Conservation (phyloP, 2,113 vertebrate species). For the Campylomormyrus numenius region DNA sequence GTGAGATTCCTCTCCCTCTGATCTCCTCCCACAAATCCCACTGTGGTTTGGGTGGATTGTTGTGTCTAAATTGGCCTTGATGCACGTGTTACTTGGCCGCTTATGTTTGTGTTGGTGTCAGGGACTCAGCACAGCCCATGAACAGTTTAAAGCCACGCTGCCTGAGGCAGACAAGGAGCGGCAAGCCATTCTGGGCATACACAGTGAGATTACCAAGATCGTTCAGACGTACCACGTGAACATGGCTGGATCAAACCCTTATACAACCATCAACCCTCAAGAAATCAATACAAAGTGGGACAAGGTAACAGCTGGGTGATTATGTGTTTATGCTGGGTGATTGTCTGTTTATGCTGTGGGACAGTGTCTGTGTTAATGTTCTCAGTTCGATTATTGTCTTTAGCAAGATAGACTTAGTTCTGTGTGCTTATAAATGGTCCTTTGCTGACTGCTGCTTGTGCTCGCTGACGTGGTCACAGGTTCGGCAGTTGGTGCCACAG, state of each 20-base stretch:
- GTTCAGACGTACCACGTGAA: conserved; percentile 97
- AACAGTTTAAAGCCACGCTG: conserved; percentile 96
- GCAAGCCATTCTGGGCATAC: conserved; percentile 90
- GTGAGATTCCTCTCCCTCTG: neutral
- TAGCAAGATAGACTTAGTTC: neutral
- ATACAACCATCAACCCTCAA: conserved; percentile 88
- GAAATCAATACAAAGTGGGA: conserved; percentile 98
- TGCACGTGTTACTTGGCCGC: conserved; percentile 2
- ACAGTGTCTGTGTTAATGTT: neutral
- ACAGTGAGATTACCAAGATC: conserved; percentile 94
- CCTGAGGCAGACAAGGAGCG: conserved; percentile 94
- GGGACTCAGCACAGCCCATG: conserved; percentile 91
- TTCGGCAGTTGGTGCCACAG: conserved; percentile 87
- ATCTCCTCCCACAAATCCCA: neutral
- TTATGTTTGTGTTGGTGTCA: conserved; percentile 37
- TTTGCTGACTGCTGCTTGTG: neutral
- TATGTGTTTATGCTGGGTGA: neutral
- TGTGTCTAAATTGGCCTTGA: neutral
- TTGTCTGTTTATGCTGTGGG: neutral
- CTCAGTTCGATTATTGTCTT: neutral
- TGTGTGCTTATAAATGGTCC: neutral
- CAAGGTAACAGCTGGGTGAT: conserved; percentile 58
- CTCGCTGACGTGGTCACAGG: conserved; percentile 52
- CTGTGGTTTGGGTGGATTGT: neutral
- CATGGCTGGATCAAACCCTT: conserved; percentile 89